Evolutionary conservation across 1,140 invertebrate species (phyloP).

Genomic region (Copidosoma floridanum): DNA sequence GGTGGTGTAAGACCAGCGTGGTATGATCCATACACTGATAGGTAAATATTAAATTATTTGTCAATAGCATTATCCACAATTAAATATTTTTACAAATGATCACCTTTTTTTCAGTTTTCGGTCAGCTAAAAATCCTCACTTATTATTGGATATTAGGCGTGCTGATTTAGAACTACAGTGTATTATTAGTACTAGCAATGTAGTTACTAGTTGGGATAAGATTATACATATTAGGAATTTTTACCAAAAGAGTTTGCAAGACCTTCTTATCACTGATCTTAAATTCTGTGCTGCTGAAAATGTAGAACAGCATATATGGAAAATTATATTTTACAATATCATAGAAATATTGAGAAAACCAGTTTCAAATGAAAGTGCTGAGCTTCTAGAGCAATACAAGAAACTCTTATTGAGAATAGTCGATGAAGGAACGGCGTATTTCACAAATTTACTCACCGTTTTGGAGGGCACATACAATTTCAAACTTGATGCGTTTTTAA

Average conservation of each 20-base stretch:
- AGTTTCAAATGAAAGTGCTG: constrained; percentile 57
- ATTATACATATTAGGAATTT: constrained; percentile 57
- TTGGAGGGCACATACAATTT: constrained; percentile 75
- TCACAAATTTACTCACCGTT: constrained; percentile 71
- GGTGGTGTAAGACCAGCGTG: constrained; percentile 55
- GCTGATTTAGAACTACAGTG: constrained; percentile 61
- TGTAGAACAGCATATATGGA: constrained; percentile 89
- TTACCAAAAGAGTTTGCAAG: constrained; percentile 72
- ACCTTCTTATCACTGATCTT: constrained; percentile 75
- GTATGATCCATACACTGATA: constrained; percentile 60
- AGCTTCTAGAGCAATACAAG: constrained; percentile 61
- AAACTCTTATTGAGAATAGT: constrained; percentile 71
- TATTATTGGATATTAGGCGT: constrained; percentile 59
- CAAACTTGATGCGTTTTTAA: constrained; percentile 63
- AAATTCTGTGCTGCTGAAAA: constrained; percentile 87
- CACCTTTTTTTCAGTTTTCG: constrained; percentile 49
- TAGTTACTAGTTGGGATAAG: constrained; percentile 55
- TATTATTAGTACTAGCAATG: constrained; percentile 54
- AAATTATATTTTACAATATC: constrained; percentile 86
- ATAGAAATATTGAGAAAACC: constrained; percentile 78
- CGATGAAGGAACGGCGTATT: constrained; percentile 78
- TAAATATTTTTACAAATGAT: background rate
- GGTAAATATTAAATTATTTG: constrained; percentile 37
- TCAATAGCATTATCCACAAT: background rate
- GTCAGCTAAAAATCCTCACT: constrained; percentile 53